phyloP scores from a whole-genome alignment of 2,888 invertebrate species.

The Melinaea menophilus region DNA sequence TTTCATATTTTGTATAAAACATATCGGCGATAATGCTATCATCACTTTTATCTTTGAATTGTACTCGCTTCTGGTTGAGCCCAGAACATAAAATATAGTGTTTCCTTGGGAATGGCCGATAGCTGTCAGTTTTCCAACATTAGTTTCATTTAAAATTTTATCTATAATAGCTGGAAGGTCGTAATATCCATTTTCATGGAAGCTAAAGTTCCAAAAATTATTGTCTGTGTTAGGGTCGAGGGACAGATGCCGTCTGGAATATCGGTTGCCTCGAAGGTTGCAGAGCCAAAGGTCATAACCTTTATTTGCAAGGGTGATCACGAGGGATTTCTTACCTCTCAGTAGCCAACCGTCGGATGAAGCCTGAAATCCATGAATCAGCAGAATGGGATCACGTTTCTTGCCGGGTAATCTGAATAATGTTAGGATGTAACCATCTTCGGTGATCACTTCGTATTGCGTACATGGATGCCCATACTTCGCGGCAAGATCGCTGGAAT shows the following conservation, averaged over 20 bases:
- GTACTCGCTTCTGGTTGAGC: slow-evolving; percentile 69
- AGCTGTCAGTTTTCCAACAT: slow-evolving; percentile 73
- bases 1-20: slow-evolving; percentile 56
- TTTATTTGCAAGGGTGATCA: slow-evolving; percentile 31
- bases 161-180: slow-evolving; percentile 81
- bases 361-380: slow-evolving; percentile 41
- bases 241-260: slow-evolving; percentile 70
- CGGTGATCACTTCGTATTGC: slow-evolving; percentile 37
- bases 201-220: slow-evolving; percentile 74
- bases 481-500: too few species aligned
- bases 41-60: slow-evolving; percentile 72
- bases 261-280: slow-evolving; percentile 77
- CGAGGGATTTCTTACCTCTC: slow-evolving; percentile 40
- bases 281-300: slow-evolving; percentile 52
- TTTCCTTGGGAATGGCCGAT: slow-evolving; percentile 83
- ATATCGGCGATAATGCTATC: slow-evolving; percentile 77
- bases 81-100: slow-evolving; percentile 71
- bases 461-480: slow-evolving; percentile 32
- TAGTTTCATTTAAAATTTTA: slow-evolving; percentile 54
- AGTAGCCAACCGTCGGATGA: slow-evolving; percentile 39
- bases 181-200: slow-evolving; percentile 81
- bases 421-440: slow-evolving; percentile 44
- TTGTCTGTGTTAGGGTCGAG: slow-evolving; percentile 47
- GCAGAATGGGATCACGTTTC: slow-evolving; percentile 33
- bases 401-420: slow-evolving; percentile 38